Conservation (phyloP, 2,797 vertebrate species). For the Gymnoscopelus braueri region DNA sequence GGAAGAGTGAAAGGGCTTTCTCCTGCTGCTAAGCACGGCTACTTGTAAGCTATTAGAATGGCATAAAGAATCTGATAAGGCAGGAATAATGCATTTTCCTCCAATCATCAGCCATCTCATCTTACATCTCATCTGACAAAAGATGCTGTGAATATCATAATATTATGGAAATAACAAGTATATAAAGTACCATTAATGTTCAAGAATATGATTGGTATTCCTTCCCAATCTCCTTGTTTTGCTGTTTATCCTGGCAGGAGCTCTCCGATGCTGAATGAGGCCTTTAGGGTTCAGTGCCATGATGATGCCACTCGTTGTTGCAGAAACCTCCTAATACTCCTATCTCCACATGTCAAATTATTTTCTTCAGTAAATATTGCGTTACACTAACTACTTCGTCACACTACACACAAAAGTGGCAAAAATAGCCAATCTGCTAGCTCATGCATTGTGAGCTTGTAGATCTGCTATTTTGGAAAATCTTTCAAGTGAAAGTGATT, state of each 20-base stretch:
- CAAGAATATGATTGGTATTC: slow-evolving; percentile 29
- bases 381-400: no score
- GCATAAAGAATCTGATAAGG: slow-evolving; percentile 53
- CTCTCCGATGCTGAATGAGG: slow-evolving; percentile 50
- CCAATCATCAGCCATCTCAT: slow-evolving; percentile 39
- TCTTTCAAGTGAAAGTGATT: no score
- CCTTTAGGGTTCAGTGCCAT: slow-evolving; percentile 47
- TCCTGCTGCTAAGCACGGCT: slow-evolving; percentile 68
- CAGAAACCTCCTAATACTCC: no score
- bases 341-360: no score
- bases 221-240: slow-evolving; percentile 46
- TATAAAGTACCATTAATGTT: slow-evolving; percentile 29
- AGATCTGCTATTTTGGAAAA: no score
- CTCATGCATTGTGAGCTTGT: no score
- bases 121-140: slow-evolving; percentile 60
- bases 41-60: slow-evolving; percentile 54
- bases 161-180: slow-evolving; percentile 60
- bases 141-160: slow-evolving; percentile 59
- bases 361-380: no score
- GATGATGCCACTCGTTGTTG: slow-evolving; percentile 37
- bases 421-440: no score
- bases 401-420: no score
- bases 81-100: slow-evolving; percentile 59
- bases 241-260: slow-evolving; percentile 48
- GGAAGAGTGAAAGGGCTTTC: slow-evolving; percentile 53